Base-by-base conservation (phyloP, 2,113 vertebrate species). In the Gasterosteus nipponicus region DNA sequence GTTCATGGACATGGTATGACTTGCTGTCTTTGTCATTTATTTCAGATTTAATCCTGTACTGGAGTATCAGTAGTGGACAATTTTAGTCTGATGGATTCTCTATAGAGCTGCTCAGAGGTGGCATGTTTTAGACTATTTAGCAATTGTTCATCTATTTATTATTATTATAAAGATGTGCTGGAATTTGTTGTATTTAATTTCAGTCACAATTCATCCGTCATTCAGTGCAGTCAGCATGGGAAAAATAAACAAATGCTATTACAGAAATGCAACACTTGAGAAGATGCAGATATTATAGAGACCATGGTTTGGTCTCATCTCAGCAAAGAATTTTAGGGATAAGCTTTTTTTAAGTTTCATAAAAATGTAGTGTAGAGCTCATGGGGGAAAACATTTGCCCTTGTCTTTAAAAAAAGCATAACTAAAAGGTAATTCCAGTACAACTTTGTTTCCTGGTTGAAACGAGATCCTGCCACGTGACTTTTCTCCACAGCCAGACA, bases 1-100 rank as follows among this genome's bases (percentile, higher is more conserved):
- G 53, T 64, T 18, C 29, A 19, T 49, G 47, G 47, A 80, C 4
- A 0, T 38, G 62, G 57, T 38, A 39, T 73, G 33, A 69, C 76
- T 49, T 42, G 33, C 42, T 42, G 38, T 72, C 53, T 69, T 59
- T 69, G 10, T n/a, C 18, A 60, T 31, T 73, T 26, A 49, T 51
- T 56, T 31, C 26, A 38, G 10, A 62, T 54, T 47, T 56, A 29
- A 56, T 54, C 29, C n/a, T 56, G 16, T 41, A 53, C 9, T 47
- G 14, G 49, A 56, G 3, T 19, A 38, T 46, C 49, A n/a, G 15
- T 7, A 7, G 16, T 47, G 4, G 8, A 61, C 51, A 65, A 73
- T 58, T 51, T 39, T 1, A 41, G 6, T 66, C 7, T 74, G 65
- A 74, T 41, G 38, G 16, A n/a, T 26, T 63, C 41, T 38, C 56